Evolutionary conservation across 2,113 vertebrate genomes (phyloP), one percentile per base, ranked within the genome.

Genomic region (Corvus moneduloides): DNA sequence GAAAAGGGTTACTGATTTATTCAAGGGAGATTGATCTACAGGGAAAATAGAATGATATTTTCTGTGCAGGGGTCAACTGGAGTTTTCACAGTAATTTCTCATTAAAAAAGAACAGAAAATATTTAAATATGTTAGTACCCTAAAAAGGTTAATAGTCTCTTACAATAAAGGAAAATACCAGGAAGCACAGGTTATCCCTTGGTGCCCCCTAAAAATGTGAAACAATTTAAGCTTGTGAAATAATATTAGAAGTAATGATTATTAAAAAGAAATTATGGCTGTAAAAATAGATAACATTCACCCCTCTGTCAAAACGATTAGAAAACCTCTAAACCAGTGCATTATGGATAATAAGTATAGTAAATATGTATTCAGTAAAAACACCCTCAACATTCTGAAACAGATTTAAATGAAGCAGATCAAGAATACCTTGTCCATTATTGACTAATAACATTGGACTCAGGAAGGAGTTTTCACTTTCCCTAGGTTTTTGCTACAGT

Each of bases 241-340:
- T 43, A 71, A 52, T 19, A 11, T 41, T 73, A 85, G 8, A 27
- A 66, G 8, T 16, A 73, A 26, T 32, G 5, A 63, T 59, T 51
- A 67, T 39, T 39, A 30, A 74, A 95, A 87, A 68, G 3, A 76
- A 72, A n/a, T 6, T 0, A 44, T 51, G 12, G 3, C 5, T 80
- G 20, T 64, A 49, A 84, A 92, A 88, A 48, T 24, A 56, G 21
- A 54, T 27, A 62, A 27, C 7, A 54, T 80, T 87, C 6, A 27
- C 2, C 1, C 2, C 21, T 35, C 33, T 59, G 4, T 66, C 13
- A 73, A 81, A 73, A 71, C 0, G 0, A 64, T 39, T 59, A 30
- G 15, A 54, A 82, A 90, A 43, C 2, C 13, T 62, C 5, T 44
- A 43, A 73, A 80, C 13, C 3, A 10, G 6, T 71, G 21, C 5